Evolutionary conservation across 2,797 vertebrate genomes (phyloP).

Genomic region (Mastacembelus armatus): DNA sequence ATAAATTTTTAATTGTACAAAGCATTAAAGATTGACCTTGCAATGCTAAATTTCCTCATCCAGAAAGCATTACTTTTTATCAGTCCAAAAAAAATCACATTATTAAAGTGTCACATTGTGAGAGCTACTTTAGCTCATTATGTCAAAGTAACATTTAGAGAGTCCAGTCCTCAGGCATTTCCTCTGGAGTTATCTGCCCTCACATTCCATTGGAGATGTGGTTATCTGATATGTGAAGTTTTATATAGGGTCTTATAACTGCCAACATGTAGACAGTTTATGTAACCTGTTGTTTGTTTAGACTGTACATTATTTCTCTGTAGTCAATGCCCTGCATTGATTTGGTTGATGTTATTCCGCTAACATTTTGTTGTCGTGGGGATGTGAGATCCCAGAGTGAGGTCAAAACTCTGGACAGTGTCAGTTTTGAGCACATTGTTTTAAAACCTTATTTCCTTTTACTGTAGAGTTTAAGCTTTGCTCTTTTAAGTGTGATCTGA

Average conservation of each 20-base stretch:
- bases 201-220: constrained; percentile 68
- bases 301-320: constrained; percentile 18
- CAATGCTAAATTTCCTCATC: neutral
- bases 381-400: constrained; percentile 3
- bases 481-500: constrained; percentile 6
- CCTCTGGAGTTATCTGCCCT: constrained; percentile 75
- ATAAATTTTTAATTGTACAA: constrained; percentile 70
- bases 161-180: constrained; percentile 76
- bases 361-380: constrained; percentile 11
- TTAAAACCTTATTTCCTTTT: constrained; percentile 30
- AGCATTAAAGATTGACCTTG: constrained; percentile 67
- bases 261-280: constrained; percentile 21
- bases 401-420: constrained; percentile 20
- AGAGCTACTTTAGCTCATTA: neutral
- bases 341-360: constrained; percentile 44
- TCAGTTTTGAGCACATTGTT: constrained; percentile 19
- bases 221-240: constrained; percentile 76
- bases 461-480: constrained; percentile 29
- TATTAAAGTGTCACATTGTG: neutral
- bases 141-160: constrained; percentile 41
- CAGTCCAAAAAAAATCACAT: neutral
- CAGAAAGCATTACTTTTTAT: neutral
- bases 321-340: constrained; percentile 6
- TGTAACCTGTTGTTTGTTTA: constrained; percentile 23
- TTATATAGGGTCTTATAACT: constrained; percentile 37